Evolutionary conservation across 2,888 invertebrate genomes (phyloP), one percentile per base, ranked within the genome.

Genomic region (Pandemis cinnamomeana): DNA sequence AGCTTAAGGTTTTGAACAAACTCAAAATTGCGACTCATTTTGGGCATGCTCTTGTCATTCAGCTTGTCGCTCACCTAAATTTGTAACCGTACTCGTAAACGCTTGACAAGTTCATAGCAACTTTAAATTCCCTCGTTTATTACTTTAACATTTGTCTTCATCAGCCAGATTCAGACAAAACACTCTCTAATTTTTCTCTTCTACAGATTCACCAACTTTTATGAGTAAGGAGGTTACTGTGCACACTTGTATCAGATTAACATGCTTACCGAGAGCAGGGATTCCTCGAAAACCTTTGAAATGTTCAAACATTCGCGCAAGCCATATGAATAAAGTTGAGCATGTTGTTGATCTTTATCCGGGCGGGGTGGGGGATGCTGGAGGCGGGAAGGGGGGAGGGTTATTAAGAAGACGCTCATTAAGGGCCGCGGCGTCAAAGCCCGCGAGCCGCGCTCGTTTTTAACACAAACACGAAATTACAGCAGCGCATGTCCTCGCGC

Each of bases 401-500:
- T 72, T 68, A 58, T 68, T 64, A 73, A 69, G 58, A 46, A 68
- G 68, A 53, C 48, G 68, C 72, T 73, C 64, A 69, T 73, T 73
- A 69, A 44, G 61, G 55, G 27, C 20, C 55, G 55, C 51, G 72
- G 62, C 55, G 72, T 72, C 72, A 72, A 72, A 69, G 72, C 72
- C 8, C 27, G 27, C 27, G 27, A 36, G 58, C 41, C 41, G 46
- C 13, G 64, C 42, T 44, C 68, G 68, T 58, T 66, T 53, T 66
- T 66, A 51, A 53, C 51, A 41, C 53, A 66, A 66, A 66, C 48
- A 53, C 66, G 51, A 41, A 13, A n/a, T 66, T 41, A 51, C 44
- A 61, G 66, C 13, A 44, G 58, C 64, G 68, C 41, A 27, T 42
- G 44, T 51, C n/a, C 42, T 60, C 67, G 42, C 53, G 58, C 53